phyloP scores from a whole-genome alignment of 2,113 vertebrate species.

The Bucco capensis region DNA sequence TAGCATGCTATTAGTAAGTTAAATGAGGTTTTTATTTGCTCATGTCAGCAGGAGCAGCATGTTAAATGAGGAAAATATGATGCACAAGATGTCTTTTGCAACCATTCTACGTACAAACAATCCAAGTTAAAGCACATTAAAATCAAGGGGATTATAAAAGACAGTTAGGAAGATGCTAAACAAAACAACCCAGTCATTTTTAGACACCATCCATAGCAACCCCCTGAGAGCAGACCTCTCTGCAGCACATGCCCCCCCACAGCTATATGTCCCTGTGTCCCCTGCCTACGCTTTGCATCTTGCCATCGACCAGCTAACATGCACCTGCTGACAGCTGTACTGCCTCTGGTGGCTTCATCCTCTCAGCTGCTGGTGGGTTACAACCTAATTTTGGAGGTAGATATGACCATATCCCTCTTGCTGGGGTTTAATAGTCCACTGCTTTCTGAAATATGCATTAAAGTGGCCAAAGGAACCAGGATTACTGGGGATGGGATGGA shows the following conservation, averaged over 20 bases:
- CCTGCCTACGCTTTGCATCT: not conserved
- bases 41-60: not conserved
- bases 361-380: not conserved
- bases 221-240: not conserved
- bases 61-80: not conserved
- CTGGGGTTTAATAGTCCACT: not conserved
- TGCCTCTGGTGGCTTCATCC: not conserved
- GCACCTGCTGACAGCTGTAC: not conserved
- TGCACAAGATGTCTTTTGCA: not conserved
- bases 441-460: not conserved
- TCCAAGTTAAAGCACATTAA: not conserved
- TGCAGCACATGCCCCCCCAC: not conserved
- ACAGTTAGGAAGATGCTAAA: not conserved
- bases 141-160: not conserved
- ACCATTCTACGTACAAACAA: not conserved
- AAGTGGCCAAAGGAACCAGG: not conserved
- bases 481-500: not conserved
- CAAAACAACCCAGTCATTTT: not conserved
- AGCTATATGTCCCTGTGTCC: not conserved
- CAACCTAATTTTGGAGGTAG: not conserved
- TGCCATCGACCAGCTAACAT: rapidly evolving
- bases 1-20: conserved; percentile 37
- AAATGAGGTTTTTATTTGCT: not conserved
- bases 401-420: not conserved
- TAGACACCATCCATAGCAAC: not conserved